Percentiles rank a stretch among this genome's conserved stretches.
These are phyloP conservation scores for Leguminivora glycinivorella DNA, from an alignment of 1,140 invertebrate genomes.

Conservation along the genomic window DNA sequence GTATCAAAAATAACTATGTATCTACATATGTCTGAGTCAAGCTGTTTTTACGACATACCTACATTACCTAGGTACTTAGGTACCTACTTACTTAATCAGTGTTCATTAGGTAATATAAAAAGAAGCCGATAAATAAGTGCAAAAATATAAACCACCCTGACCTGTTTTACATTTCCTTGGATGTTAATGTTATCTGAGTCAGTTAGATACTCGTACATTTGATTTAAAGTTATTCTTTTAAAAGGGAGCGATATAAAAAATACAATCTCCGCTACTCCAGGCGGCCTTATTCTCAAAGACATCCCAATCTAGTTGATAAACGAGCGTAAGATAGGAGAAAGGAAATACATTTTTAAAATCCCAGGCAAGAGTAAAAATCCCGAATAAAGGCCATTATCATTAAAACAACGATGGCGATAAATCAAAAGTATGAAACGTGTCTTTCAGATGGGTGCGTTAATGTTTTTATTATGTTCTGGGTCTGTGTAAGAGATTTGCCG, in stretches of 20 bases:
- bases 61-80: no score
- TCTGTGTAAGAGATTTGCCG: neutral
- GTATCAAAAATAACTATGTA: no score
- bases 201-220: slow-evolving; percentile 19
- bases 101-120: no score
- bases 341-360: slow-evolving; percentile 52
- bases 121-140: no score
- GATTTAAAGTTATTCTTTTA: slow-evolving; percentile 24
- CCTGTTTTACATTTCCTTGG: no score
- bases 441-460: slow-evolving; percentile 40
- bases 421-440: slow-evolving; percentile 55
- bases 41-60: no score
- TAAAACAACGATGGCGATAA: slow-evolving; percentile 57
- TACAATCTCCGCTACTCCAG: slow-evolving; percentile 28
- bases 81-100: no score
- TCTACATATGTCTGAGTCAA: no score
- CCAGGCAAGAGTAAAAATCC: slow-evolving; percentile 45
- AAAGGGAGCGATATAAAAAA: slow-evolving; percentile 22
- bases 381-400: slow-evolving; percentile 49
- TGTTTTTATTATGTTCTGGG: slow-evolving; percentile 38
- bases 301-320: slow-evolving; percentile 56
- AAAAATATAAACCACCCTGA: no score
- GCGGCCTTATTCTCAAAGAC: slow-evolving; percentile 45
- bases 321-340: slow-evolving; percentile 49
- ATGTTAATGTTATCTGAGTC: neutral